Evolutionary conservation across 2,888 invertebrate genomes (phyloP), one percentile per base, ranked within the genome.

Genomic region (Harpalus rufipes): DNA sequence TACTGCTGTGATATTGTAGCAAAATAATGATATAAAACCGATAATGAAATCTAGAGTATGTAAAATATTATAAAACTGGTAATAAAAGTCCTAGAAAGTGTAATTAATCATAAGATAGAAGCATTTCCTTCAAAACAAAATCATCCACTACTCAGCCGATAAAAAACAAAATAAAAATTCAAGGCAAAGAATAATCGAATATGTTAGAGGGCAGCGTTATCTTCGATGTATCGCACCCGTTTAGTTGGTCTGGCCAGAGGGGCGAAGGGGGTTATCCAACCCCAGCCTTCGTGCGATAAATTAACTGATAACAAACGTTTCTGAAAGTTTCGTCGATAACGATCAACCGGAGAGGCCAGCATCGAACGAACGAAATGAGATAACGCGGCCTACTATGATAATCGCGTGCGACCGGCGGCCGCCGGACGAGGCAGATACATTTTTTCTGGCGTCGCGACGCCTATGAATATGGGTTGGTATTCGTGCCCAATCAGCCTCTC

Each of bases 271-370:
- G 58, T 14, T 16, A 78, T 16, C 44, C 16, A 0, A 25, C 59
- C 80, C 80, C 80, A 32, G 12, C 58, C 61, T 76, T 76, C 83
- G 83, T 83, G 83, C 83, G 83, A 83, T 83, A 83, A 83, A 83
- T 83, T 83, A 83, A 83, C 83, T 83, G 83, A 83, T 83, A 83
- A 83, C 83, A 68, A 61, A 81, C 81, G 59, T 74, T 83, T 74
- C 83, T 83, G 83, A 83, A 83, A 83, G 83, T 83, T 83, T 72
- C 58, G 74, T n/a, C 59, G 83, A 82, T 82, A 72, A 82, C 16
- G 58, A 82, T 82, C 82, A 78, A 58, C 58, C 72, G 72, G 78
- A 78, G 78, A 78, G 78, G 78, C 78, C 78, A 78, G 32, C 78
- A 78, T 78, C 78, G 78, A 78, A 56, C 78, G 78, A 78, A 58